These are phyloP conservation scores for Lingula anatina DNA, from an alignment of 2,888 invertebrate genomes.

Conservation along the genomic window DNA sequence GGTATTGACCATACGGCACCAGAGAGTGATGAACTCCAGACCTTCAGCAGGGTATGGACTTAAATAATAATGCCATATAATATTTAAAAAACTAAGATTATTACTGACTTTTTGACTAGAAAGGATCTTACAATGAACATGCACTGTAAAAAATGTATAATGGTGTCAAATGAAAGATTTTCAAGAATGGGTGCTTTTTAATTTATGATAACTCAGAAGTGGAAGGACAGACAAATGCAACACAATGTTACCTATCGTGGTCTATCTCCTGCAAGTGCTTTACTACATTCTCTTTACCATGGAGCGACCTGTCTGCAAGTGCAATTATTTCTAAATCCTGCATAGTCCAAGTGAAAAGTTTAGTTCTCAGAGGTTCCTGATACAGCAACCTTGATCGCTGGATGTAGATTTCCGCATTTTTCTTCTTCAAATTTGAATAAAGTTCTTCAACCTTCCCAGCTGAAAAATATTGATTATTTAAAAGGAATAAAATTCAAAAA, in stretches of 20 bases:
- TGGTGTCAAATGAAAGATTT: constrained; percentile 20
- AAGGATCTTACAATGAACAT: too few relatives aligned
- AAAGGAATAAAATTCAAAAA: neutral
- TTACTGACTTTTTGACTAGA: too few relatives aligned
- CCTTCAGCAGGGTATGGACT: constrained; percentile 90
- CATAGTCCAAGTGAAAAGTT: constrained; percentile 80
- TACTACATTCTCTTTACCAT: constrained; percentile 74
- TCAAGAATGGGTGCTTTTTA: constrained; percentile 27
- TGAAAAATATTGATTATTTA: constrained; percentile 18
- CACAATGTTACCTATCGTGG: constrained; percentile 68
- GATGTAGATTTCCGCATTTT: constrained; percentile 93
- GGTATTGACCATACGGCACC: constrained; percentile 83
- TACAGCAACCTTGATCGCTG: constrained; percentile 77
- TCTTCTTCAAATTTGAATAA: constrained; percentile 77
- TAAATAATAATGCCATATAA: constrained; percentile 7
- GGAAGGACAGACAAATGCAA: too few relatives aligned
- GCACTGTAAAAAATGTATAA: constrained; percentile 28
- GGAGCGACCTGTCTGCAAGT: constrained; percentile 80
- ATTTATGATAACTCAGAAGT: constrained; percentile 22
- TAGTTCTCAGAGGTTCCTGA: constrained; percentile 63
- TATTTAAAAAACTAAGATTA: too few relatives aligned
- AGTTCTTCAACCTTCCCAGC: constrained; percentile 68
- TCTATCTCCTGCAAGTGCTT: constrained; percentile 76
- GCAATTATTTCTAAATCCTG: constrained; percentile 68
- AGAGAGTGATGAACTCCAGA: constrained; percentile 81